phyloP scores from a whole-genome alignment of 2,888 invertebrate species.

The Dryocosmus kuriphilus region DNA sequence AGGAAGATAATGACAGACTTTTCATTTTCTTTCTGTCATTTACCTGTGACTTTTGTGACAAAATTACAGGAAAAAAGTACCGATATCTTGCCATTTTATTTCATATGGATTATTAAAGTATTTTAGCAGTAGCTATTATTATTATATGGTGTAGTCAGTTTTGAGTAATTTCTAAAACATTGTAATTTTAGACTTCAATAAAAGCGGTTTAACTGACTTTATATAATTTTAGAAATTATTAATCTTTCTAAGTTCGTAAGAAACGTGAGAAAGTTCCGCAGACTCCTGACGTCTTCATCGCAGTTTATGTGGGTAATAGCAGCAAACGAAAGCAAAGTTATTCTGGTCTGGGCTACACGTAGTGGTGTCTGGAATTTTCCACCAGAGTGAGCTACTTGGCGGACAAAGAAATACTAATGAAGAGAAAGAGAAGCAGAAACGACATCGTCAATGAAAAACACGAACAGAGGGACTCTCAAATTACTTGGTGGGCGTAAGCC shows the following conservation, averaged over 20 bases:
- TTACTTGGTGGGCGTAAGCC: conserved; percentile 73
- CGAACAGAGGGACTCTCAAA: conserved; percentile 75
- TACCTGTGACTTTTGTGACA: no score
- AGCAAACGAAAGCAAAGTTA: conserved; percentile 47
- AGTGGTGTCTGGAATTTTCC: conserved; percentile 69
- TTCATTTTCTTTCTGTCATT: no score
- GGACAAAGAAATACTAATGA: conserved; percentile 44
- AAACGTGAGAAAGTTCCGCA: background rate
- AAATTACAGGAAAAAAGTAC: no score
- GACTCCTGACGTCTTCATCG: background rate
- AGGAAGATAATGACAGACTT: no score
- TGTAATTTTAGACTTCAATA: no score
- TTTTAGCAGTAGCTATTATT: no score
- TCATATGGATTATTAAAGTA: no score
- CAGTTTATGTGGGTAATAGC: conserved; percentile 14
- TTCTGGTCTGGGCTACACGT: conserved; percentile 61
- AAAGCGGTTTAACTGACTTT: no score
- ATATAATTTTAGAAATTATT: no score
- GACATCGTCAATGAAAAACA: conserved; percentile 52
- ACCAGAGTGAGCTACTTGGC: conserved; percentile 68
- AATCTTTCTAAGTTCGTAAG: background rate
- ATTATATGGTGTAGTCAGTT: no score
- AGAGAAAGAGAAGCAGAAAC: conserved; percentile 59
- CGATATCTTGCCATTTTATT: no score
- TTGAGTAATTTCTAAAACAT: no score